Evolutionary conservation across 2,113 vertebrate species (phyloP).

Genomic region (Charina bottae): DNA sequence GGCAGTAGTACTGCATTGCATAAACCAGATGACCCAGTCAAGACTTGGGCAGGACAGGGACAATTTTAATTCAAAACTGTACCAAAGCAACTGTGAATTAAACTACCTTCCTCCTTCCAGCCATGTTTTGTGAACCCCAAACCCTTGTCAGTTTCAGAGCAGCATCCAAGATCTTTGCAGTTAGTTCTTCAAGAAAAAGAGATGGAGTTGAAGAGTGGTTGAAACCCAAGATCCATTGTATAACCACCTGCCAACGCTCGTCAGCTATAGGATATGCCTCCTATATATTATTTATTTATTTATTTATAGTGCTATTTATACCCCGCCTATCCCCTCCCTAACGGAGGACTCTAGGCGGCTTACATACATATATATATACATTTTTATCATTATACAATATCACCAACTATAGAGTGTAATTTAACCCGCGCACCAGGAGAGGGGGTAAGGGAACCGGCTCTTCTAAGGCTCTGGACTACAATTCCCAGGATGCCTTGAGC

Average conservation of each 20-base stretch:
- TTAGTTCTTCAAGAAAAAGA: background rate
- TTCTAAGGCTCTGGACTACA: too few species aligned
- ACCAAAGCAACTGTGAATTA: background rate
- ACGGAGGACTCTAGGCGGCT: too few species aligned
- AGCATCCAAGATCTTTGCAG: background rate
- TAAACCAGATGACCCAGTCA: background rate
- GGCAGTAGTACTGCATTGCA: background rate
- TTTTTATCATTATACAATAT: too few species aligned
- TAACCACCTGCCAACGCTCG: background rate
- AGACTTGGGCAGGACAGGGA: background rate
- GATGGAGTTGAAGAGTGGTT: background rate
- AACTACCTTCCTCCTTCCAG: background rate
- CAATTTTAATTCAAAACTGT: background rate
- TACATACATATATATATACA: too few species aligned
- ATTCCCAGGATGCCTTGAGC: too few species aligned
- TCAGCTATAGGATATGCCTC: background rate
- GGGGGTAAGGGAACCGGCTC: too few species aligned
- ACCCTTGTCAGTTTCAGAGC: background rate
- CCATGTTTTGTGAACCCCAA: background rate
- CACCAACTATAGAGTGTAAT: too few species aligned
- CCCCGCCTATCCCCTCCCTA: too few species aligned
- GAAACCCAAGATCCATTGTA: background rate
- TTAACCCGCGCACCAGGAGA: too few species aligned
- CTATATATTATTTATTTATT: too few species aligned
- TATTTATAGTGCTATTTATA: too few species aligned